Percentiles rank a stretch among this genome's conserved stretches.
Conservation (phyloP, 2,888 invertebrate genomes). For the Malthinus seriepunctatus region DNA sequence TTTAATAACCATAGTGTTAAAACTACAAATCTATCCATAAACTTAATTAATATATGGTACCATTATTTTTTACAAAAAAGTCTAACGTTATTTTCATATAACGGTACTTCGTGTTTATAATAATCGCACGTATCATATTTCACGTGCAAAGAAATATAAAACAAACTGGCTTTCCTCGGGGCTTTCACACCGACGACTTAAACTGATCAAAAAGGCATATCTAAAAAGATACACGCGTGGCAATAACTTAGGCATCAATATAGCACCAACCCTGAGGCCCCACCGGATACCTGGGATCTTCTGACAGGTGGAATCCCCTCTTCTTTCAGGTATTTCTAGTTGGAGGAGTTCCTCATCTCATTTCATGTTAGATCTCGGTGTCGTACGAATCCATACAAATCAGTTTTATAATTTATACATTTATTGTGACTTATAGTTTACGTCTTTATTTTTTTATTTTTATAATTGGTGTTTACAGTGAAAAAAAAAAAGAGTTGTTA, state of each 20-base stretch:
- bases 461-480: no score
- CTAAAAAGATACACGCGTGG: conserved; percentile 28
- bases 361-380: conserved; percentile 27
- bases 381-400: conserved; percentile 21
- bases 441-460: no score
- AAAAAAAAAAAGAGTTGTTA: no score
- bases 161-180: conserved; percentile 22
- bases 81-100: conserved; percentile 8
- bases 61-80: background rate
- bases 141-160: conserved; percentile 20
- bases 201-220: conserved; percentile 28
- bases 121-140: conserved; percentile 20
- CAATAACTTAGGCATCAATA: conserved; percentile 30
- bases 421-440: no score
- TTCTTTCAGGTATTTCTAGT: conserved; percentile 28
- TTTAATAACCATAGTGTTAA: no score
- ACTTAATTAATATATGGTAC: no score
- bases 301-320: conserved; percentile 33
- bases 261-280: conserved; percentile 29
- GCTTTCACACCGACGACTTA: conserved; percentile 25
- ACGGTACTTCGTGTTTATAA: conserved; percentile 22
- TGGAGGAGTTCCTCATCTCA: conserved; percentile 31
- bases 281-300: conserved; percentile 28
- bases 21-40: no score
- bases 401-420: background rate